Conservation (phyloP, 2,797 vertebrate genomes). For the Enteromius treurensis region DNA sequence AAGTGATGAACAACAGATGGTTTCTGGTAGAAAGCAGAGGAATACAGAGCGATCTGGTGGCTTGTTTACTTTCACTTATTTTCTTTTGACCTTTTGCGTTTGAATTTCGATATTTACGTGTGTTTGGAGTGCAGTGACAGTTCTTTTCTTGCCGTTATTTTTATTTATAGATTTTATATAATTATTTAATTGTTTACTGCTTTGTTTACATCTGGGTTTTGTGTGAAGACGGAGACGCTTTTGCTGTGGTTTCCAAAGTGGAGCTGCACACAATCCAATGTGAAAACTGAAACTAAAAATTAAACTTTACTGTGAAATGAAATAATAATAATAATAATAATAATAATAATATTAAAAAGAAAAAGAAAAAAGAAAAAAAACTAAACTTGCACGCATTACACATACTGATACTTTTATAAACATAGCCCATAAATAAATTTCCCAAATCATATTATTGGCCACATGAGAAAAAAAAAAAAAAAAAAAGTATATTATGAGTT, state of each 20-base stretch:
- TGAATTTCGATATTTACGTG: slow-evolving; percentile 68
- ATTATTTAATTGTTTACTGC: slow-evolving; percentile 55
- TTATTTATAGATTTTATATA: slow-evolving; percentile 67
- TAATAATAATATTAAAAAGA: background rate
- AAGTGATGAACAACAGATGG: slow-evolving; percentile 3
- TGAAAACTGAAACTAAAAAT: slow-evolving; percentile 11
- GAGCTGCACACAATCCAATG: slow-evolving; percentile 54
- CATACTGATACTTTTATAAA: slow-evolving; percentile 45
- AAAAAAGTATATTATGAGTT: slow-evolving; percentile 13
- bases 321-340: background rate
- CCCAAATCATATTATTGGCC: slow-evolving; percentile 37
- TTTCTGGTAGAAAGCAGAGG: background rate
- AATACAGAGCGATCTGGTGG: slow-evolving; percentile 36
- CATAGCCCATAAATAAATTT: slow-evolving; percentile 20
- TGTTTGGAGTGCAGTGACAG: slow-evolving; percentile 72
- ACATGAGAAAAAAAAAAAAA: slow-evolving; percentile 39
- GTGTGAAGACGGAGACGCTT: slow-evolving; percentile 49
- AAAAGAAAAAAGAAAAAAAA: background rate
- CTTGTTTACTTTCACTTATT: slow-evolving; percentile 70
- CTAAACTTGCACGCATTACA: slow-evolving; percentile 28
- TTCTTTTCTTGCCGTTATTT: slow-evolving; percentile 58
- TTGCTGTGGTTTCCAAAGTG: slow-evolving; percentile 54
- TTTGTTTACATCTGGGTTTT: slow-evolving; percentile 52
- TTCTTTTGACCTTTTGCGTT: slow-evolving; percentile 70
- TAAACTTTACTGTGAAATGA: slow-evolving; percentile 37